phyloP scores from a whole-genome alignment of 2,888 invertebrate genomes.

The Platerodrilus igneus region DNA sequence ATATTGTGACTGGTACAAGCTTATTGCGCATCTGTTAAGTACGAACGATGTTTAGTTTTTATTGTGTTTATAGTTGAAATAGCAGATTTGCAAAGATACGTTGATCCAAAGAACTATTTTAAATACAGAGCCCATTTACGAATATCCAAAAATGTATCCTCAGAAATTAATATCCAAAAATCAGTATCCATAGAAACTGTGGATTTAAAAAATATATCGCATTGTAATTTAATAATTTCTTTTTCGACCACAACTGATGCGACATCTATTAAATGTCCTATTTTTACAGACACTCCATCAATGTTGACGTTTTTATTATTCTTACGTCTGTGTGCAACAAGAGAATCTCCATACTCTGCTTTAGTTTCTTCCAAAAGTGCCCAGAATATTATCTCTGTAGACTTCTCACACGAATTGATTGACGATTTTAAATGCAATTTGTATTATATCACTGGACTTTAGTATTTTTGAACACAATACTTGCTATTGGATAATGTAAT shows the following conservation, averaged over 20 bases:
- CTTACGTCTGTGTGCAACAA: conserved; percentile 5
- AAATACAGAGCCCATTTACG: background rate
- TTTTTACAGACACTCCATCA: too few species aligned
- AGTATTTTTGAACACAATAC: too few species aligned
- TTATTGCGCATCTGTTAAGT: conserved; percentile 1
- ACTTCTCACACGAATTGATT: background rate
- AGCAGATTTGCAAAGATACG: conserved; percentile 2
- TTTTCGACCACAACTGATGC: background rate
- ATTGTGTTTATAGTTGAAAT: conserved; percentile 2
- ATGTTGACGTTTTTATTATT: too few species aligned
- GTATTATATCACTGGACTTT: too few species aligned
- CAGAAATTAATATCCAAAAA: background rate
- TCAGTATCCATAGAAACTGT: background rate
- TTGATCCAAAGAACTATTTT: conserved; percentile 4
- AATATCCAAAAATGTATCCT: background rate
- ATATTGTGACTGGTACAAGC: background rate
- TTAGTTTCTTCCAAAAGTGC: too few species aligned
- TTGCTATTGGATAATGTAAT: too few species aligned
- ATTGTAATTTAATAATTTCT: too few species aligned
- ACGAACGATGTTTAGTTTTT: conserved; percentile 2
- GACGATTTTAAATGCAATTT: too few species aligned
- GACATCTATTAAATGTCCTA: too few species aligned
- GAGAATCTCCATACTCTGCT: background rate
- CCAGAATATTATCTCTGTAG: background rate
- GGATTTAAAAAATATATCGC: too few species aligned